Percentiles rank a stretch among this genome's conserved stretches.
Evolutionary conservation across 1,140 invertebrate genomes (phyloP).

Genomic region (Bombus superbus): DNA sequence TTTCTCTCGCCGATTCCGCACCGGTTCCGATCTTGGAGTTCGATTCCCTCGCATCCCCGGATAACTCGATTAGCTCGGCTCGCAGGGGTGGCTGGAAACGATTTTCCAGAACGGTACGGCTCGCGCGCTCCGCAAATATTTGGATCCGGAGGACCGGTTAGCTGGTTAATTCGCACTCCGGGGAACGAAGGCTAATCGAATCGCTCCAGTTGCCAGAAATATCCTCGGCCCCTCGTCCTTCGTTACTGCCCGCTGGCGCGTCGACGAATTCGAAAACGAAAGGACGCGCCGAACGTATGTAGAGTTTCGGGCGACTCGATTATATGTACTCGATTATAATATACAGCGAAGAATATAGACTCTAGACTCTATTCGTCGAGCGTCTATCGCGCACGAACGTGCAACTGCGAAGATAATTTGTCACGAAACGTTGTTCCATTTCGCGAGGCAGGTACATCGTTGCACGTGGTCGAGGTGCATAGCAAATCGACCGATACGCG

Average conservation of each 20-base stretch:
- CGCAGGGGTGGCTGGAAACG: not conserved
- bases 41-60: not conserved
- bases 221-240: not conserved
- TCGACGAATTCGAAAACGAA: not conserved
- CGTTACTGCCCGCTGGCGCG: not conserved
- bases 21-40: not conserved
- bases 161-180: slow-evolving; percentile 5
- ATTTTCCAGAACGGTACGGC: not conserved
- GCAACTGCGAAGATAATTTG: no score
- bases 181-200: slow-evolving; percentile 18
- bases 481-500: no score
- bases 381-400: no score
- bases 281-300: not conserved
- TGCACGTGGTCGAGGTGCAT: no score
- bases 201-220: not conserved
- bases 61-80: slow-evolving; percentile 6
- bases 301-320: no score
- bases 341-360: no score
- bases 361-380: accelerated
- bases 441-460: no score
- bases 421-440: no score
- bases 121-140: slow-evolving; percentile 10
- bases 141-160: slow-evolving; percentile 6
- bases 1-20: not conserved
- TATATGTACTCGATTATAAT: no score